These are phyloP conservation scores for Galaxea fascicularis DNA, from an alignment of 92 coral and sea anemone species.

Conservation along the genomic window DNA sequence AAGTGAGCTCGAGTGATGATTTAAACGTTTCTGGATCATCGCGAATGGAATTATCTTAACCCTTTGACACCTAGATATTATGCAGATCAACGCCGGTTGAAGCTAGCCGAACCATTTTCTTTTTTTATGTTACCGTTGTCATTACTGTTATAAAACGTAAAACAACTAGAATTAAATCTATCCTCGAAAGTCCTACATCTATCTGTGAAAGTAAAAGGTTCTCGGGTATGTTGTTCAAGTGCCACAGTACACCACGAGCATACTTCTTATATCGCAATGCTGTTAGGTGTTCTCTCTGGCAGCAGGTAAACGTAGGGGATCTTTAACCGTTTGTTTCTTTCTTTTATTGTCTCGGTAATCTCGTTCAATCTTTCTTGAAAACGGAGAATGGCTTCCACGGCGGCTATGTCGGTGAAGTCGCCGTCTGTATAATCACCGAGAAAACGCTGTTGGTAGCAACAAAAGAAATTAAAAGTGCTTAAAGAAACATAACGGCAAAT, in stretches of 20 bases:
- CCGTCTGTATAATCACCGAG: constrained; percentile 71
- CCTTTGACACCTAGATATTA: too few species aligned
- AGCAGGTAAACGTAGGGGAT: constrained; percentile 72
- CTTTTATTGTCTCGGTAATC: constrained; percentile 58
- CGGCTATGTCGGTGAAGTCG: constrained; percentile 60
- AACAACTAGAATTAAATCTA: too few species aligned
- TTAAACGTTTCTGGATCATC: too few species aligned
- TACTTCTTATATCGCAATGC: constrained; percentile 59
- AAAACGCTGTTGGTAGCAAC: constrained; percentile 42
- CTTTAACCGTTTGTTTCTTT: constrained; percentile 59
- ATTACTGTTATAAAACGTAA: too few species aligned
- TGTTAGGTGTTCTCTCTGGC: constrained; percentile 75
- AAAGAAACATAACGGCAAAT: not conserved
- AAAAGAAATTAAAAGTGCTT: not conserved
- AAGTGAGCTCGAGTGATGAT: too few species aligned
- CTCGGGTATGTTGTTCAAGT: not conserved
- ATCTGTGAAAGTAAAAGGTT: not conserved
- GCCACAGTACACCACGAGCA: not conserved
- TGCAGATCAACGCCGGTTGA: too few species aligned
- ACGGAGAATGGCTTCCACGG: constrained; percentile 62
- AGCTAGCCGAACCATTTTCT: too few species aligned
- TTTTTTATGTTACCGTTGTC: too few species aligned
- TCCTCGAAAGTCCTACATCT: too few species aligned
- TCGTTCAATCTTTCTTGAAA: constrained; percentile 66
- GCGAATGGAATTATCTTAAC: too few species aligned